These are phyloP conservation scores for Delphinus delphis DNA, from an alignment of 2,113 vertebrate genomes.

Conservation along the genomic window DNA sequence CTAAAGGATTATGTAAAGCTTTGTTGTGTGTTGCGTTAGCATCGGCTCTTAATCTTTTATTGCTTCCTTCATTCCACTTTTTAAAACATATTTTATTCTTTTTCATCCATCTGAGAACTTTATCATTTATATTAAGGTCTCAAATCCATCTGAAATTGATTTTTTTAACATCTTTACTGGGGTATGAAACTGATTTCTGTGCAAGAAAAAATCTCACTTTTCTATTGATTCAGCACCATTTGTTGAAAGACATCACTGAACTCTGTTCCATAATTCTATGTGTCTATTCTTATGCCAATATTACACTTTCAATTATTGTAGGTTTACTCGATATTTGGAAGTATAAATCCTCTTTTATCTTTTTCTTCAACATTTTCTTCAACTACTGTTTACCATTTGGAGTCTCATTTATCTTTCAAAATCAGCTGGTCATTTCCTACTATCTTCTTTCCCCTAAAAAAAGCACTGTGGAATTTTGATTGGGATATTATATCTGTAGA, in stretches of 20 bases:
- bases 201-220: neutral
- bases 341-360: neutral
- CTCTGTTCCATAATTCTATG: neutral
- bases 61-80: neutral
- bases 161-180: neutral
- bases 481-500: neutral
- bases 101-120: neutral
- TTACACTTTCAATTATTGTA: neutral
- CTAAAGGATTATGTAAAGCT: neutral
- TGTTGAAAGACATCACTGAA: neutral
- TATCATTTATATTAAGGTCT: slow-evolving; percentile 5
- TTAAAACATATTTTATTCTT: neutral
- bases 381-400: neutral
- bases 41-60: slow-evolving; percentile 20
- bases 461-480: neutral
- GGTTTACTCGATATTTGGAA: neutral
- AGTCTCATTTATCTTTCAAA: neutral
- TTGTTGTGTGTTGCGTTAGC: neutral
- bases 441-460: neutral
- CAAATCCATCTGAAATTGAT: neutral
- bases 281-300: neutral
- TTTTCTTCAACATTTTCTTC: slow-evolving; percentile 14
- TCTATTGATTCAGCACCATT: neutral
- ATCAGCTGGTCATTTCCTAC: neutral
- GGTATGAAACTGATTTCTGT: neutral